Conservation (phyloP, 2,888 invertebrate genomes). For the Parasteatoda lunata region DNA sequence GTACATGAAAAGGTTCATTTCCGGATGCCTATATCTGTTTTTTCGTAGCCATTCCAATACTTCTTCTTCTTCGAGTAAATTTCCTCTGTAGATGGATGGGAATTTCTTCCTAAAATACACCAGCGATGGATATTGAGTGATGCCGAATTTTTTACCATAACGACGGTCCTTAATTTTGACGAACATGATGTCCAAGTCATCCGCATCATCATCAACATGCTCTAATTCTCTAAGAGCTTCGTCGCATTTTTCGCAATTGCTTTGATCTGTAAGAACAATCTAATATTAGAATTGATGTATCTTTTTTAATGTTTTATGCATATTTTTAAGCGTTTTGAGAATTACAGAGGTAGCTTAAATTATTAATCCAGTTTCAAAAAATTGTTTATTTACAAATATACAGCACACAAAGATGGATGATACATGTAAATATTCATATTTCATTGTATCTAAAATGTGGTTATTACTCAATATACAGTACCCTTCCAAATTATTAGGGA, state of each 20-base stretch:
- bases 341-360: no score
- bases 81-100: slow-evolving; percentile 94
- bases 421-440: no score
- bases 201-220: slow-evolving; percentile 95
- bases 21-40: slow-evolving; percentile 93
- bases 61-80: slow-evolving; percentile 87
- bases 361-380: no score
- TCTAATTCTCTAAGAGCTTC: slow-evolving; percentile 84
- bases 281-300: no score
- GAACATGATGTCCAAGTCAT: slow-evolving; percentile 93
- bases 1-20: slow-evolving; percentile 95
- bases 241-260: slow-evolving; percentile 55
- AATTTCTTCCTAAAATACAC: slow-evolving; percentile 93
- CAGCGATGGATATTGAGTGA: slow-evolving; percentile 90
- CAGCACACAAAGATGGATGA: no score
- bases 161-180: slow-evolving; percentile 94
- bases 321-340: no score
- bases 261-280: slow-evolving; percentile 51
- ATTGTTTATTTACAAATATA: no score
- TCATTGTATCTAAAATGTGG: no score
- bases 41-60: slow-evolving; percentile 94
- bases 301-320: no score
- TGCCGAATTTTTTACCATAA: slow-evolving; percentile 96
- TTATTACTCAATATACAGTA: no score
- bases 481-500: no score